Conservation (phyloP, 2,113 vertebrate species). For the Micronycteris hirsuta region DNA sequence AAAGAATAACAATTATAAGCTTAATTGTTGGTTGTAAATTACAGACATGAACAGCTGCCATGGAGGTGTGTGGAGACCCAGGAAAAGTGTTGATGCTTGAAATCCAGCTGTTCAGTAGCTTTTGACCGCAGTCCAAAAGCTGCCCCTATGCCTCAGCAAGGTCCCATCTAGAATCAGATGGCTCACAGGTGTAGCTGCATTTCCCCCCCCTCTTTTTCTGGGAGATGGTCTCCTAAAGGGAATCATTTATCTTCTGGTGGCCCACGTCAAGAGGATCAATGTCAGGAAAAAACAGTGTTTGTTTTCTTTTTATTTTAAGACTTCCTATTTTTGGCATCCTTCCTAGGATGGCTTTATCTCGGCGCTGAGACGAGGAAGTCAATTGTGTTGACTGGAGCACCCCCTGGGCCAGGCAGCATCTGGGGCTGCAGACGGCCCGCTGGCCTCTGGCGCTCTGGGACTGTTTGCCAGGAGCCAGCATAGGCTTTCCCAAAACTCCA, state of each 20-base stretch:
- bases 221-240: background rate
- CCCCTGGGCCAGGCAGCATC: background rate
- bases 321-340: slow-evolving; percentile 65
- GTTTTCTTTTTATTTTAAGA: slow-evolving; percentile 68
- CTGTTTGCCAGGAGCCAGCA: background rate
- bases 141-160: background rate
- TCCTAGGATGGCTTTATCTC: slow-evolving; percentile 69
- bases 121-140: background rate
- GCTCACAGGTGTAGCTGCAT: background rate
- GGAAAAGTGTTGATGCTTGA: background rate
- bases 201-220: background rate
- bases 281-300: slow-evolving; percentile 65
- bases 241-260: slow-evolving; percentile 24
- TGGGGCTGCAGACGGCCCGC: background rate
- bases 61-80: background rate
- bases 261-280: background rate
- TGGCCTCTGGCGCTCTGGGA: background rate
- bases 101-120: background rate
- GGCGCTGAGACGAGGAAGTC: slow-evolving; percentile 46
- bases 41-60: background rate
- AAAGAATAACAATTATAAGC: background rate
- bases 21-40: background rate
- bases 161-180: background rate
- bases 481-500: background rate
- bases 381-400: slow-evolving; percentile 33